Percentiles rank a stretch among this genome's conserved stretches.
phyloP scores from a whole-genome alignment of 2,113 vertebrate species.

The Galeopterus variegatus region DNA sequence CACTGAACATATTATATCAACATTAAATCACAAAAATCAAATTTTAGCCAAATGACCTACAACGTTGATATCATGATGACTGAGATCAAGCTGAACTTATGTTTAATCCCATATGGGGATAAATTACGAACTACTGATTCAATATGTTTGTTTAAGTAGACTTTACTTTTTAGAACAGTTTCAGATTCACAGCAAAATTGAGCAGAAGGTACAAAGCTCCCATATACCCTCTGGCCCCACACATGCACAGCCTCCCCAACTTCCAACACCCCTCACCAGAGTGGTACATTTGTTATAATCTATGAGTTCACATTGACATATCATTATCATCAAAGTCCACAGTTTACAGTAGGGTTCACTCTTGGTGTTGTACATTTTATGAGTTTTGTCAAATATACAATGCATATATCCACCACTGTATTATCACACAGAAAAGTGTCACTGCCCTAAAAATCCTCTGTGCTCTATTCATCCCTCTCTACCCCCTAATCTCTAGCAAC shows the following conservation, averaged over 20 bases:
- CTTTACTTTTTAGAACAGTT: conserved; percentile 11
- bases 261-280: background rate
- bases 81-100: background rate
- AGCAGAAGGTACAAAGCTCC: background rate
- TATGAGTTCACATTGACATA: background rate
- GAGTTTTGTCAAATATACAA: background rate
- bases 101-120: background rate
- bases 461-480: background rate
- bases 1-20: background rate
- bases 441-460: background rate
- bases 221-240: background rate
- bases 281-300: background rate
- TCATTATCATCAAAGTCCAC: background rate
- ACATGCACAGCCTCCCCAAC: background rate
- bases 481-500: background rate
- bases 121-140: background rate
- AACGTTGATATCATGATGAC: background rate
- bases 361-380: background rate
- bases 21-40: conserved; percentile 45
- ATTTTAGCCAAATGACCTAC: conserved; percentile 5
- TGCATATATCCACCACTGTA: background rate
- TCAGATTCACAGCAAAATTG: background rate
- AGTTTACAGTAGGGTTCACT: background rate
- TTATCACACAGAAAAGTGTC: background rate
- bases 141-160: background rate